Evolutionary conservation across 2,888 invertebrate genomes (phyloP).

Genomic region (Carabus problematicus): DNA sequence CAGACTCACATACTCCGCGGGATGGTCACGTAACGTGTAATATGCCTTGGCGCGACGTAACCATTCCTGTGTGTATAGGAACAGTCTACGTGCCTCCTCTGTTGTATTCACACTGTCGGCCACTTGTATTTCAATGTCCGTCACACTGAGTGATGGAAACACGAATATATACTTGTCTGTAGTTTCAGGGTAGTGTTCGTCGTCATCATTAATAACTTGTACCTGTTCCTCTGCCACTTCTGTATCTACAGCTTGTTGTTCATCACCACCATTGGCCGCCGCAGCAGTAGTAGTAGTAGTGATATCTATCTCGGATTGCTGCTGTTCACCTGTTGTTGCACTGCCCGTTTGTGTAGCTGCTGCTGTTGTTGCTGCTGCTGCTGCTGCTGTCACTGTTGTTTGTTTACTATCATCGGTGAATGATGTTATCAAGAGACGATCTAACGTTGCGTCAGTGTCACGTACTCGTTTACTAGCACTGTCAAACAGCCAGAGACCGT

Average conservation of each 20-base stretch:
- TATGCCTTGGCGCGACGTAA: conserved; percentile 65
- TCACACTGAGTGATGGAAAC: conserved; percentile 46
- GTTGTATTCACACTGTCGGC: conserved; percentile 54
- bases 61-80: conserved; percentile 64
- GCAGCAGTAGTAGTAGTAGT: too few relatives aligned
- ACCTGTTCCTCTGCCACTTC: neutral
- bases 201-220: neutral
- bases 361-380: neutral
- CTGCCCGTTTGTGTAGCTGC: conserved; percentile 18
- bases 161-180: neutral
- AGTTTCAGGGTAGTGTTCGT: neutral
- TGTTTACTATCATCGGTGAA: neutral
- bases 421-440: conserved; percentile 14
- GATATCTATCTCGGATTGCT: too few relatives aligned
- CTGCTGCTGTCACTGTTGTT: neutral
- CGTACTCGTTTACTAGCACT: conserved; percentile 42
- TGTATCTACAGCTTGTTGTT: conserved; percentile 10
- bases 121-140: conserved; percentile 47
- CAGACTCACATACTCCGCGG: conserved; percentile 67
- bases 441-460: neutral
- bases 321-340: conserved; percentile 17
- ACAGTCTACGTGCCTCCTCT: conserved; percentile 64
- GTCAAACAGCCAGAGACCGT: conserved; percentile 66
- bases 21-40: conserved; percentile 66
- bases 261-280: conserved; percentile 7